Evolutionary conservation across 1,140 invertebrate species (phyloP).

Genomic region (Saccostrea cuccullata): DNA sequence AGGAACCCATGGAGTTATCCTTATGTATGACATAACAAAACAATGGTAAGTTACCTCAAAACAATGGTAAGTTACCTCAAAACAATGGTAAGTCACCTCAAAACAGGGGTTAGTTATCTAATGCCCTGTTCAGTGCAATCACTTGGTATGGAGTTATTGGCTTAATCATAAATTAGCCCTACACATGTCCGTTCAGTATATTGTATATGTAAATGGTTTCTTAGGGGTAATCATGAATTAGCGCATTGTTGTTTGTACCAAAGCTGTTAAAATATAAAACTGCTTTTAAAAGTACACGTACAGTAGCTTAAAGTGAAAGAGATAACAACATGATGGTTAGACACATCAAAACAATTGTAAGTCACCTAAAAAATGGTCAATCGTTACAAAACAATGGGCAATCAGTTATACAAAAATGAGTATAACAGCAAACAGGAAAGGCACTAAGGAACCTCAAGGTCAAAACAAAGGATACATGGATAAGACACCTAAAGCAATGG

Average conservation of each 20-base stretch:
- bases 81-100: too few species aligned
- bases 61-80: neutral
- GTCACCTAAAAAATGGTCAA: neutral
- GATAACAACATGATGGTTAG: neutral
- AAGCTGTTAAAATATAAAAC: too few species aligned
- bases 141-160: too few species aligned
- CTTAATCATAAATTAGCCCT: too few species aligned
- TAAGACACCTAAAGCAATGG: neutral
- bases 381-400: neutral
- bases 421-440: neutral
- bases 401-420: neutral
- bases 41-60: conserved; percentile 84
- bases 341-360: too few species aligned
- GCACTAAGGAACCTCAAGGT: neutral
- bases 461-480: neutral
- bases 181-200: too few species aligned
- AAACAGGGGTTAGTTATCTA: neutral
- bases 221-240: too few species aligned
- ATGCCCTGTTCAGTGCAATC: too few species aligned
- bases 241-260: too few species aligned
- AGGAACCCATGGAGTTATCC: conserved; percentile 88
- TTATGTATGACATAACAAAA: conserved; percentile 97
- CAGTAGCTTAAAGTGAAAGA: neutral
- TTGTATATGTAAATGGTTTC: too few species aligned
- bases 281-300: neutral